Evolutionary conservation across 2,888 invertebrate genomes (phyloP), one percentile per base, ranked within the genome.

Genomic region (Cantharis lateralis): DNA sequence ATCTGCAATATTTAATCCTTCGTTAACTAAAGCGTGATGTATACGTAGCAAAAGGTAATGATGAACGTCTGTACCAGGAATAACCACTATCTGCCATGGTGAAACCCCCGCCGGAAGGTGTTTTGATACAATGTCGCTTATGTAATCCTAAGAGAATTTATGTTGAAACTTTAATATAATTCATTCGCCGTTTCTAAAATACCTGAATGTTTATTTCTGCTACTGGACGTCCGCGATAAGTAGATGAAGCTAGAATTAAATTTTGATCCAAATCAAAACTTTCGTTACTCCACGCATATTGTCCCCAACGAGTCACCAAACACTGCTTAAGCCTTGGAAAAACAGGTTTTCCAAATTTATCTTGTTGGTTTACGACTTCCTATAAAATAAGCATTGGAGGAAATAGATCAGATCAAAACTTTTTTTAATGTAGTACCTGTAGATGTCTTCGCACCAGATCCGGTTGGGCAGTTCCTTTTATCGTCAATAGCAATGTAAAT

Each of bases 31-130:
- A 26, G 95, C 87, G 83, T 96, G 96, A 84, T 96, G 96, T 0
- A 94, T 91, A 74, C 95, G 90, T 7, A 95, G 89, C 26, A 96
- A 86, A 48, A 95, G 89, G 83, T 93, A 94, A 84, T 93, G 95
- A 81, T 89, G 86, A 79, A 90, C 89, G 61, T 92, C 91, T 71
- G 92, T 90, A 0, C 86, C 84, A 0, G 94, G 94, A 82, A 95
- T 93, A 1, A 95, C 90, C 62, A 93, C 92, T 72, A 95, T 92
- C 85, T 96, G 95, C 96, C 96, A 96, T 13, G 95, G 95, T 0
- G 96, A 93, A 75, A 92, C 89, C 72, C 93, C 92, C 1, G 89
- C 88, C 7, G 94, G 92, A 74, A 96, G 91, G 85, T 94, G 94
- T 88, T 95, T 95, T 3, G 94, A 93, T 24, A 95, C 92, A 76